Conservation (phyloP, 2,888 invertebrate species). For the Microchrysa polita region DNA sequence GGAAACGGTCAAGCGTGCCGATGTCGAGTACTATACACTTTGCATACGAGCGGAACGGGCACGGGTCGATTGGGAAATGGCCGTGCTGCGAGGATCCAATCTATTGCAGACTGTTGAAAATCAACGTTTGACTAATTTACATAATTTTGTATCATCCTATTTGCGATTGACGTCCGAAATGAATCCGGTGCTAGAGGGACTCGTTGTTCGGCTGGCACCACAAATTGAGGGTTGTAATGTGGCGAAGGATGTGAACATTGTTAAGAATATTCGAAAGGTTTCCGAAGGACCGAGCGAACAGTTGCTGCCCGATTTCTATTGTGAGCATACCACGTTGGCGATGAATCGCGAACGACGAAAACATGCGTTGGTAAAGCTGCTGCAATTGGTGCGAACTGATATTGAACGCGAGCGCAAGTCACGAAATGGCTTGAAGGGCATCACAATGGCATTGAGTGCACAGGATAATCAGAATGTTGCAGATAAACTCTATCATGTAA, state of each 20-base stretch:
- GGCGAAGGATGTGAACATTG: slow-evolving; percentile 62
- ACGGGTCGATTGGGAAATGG: slow-evolving; percentile 90
- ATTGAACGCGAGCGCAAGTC: slow-evolving; percentile 90
- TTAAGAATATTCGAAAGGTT: slow-evolving; percentile 62
- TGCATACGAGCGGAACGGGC: slow-evolving; percentile 91
- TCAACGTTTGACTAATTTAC: slow-evolving; percentile 84
- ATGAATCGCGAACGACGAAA: slow-evolving; percentile 93
- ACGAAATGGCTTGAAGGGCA: slow-evolving; percentile 86
- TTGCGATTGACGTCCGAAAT: slow-evolving; percentile 74
- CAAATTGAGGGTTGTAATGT: slow-evolving; percentile 62
- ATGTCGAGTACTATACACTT: slow-evolving; percentile 91
- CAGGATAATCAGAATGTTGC: slow-evolving; percentile 91
- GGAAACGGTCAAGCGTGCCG: slow-evolving; percentile 89
- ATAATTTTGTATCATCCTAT: slow-evolving; percentile 74
- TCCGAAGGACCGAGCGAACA: slow-evolving; percentile 77
- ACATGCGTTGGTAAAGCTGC: slow-evolving; percentile 83
- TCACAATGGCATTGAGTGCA: slow-evolving; percentile 88
- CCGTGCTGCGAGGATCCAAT: slow-evolving; percentile 85
- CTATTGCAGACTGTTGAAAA: slow-evolving; percentile 90
- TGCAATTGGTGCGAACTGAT: slow-evolving; percentile 87
- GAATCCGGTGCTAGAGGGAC: slow-evolving; percentile 80
- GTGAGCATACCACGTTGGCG: slow-evolving; percentile 90
- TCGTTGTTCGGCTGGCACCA: slow-evolving; percentile 62
- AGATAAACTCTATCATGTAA: slow-evolving; percentile 91
- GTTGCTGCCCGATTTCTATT: slow-evolving; percentile 91